These are phyloP conservation scores for Drosophila pectinifera DNA, from an alignment of 1,140 invertebrate genomes.

Conservation along the genomic window DNA sequence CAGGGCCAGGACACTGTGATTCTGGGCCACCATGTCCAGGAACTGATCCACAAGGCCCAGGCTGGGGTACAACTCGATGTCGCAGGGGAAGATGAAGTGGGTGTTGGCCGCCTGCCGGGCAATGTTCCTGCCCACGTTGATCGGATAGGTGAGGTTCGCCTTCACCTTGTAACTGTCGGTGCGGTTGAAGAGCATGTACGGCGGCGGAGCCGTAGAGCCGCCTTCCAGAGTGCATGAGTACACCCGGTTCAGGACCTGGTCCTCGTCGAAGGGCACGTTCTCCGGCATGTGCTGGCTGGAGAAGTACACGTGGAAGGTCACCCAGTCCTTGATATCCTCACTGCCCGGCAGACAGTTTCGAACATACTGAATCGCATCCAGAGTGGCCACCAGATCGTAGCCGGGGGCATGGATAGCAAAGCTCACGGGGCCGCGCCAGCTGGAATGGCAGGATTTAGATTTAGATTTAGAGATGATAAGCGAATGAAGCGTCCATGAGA, in stretches of 20 bases:
- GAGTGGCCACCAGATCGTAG: slow-evolving; percentile 87
- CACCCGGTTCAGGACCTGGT: slow-evolving; percentile 86
- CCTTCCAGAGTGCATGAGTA: slow-evolving; percentile 87
- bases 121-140: slow-evolving; percentile 94
- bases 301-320: slow-evolving; percentile 95
- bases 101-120: slow-evolving; percentile 92
- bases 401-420: slow-evolving; percentile 92
- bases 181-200: slow-evolving; percentile 87
- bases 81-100: slow-evolving; percentile 93
- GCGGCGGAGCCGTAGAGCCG: slow-evolving; percentile 84
- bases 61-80: slow-evolving; percentile 94
- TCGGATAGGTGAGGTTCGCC: slow-evolving; percentile 92
- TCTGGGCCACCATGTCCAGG: slow-evolving; percentile 91
- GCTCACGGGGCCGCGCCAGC: slow-evolving; percentile 89
- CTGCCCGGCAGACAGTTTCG: slow-evolving; percentile 88
- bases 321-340: slow-evolving; percentile 89
- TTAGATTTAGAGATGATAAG: neutral
- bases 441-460: slow-evolving; percentile 70
- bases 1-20: slow-evolving; percentile 86
- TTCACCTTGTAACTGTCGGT: slow-evolving; percentile 90
- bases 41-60: slow-evolving; percentile 90
- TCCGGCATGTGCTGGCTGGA: slow-evolving; percentile 92
- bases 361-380: slow-evolving; percentile 89
- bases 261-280: slow-evolving; percentile 87
- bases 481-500: too few relatives aligned